phyloP scores from a whole-genome alignment of 2,797 vertebrate genomes.

The Phoeniculus purpureus region DNA sequence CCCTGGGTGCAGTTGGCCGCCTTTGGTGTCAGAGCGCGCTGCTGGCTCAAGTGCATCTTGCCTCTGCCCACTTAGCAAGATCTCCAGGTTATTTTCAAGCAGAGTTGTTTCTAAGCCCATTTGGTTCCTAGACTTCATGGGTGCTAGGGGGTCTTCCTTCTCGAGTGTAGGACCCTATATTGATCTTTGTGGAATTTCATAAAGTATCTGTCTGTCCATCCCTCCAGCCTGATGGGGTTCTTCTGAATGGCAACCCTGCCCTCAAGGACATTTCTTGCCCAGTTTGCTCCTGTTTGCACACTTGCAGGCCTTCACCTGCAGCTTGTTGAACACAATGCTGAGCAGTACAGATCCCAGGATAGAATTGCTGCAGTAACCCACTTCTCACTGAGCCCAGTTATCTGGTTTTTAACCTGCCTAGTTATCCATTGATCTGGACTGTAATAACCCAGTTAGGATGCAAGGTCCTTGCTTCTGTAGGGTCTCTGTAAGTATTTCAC shows the following conservation, averaged over 20 bases:
- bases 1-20: not conserved
- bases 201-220: too few species aligned
- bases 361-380: not conserved
- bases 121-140: not conserved
- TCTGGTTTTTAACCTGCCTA: not conserved
- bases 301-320: not conserved
- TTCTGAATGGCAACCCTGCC: not conserved
- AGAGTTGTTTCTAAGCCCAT: not conserved
- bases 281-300: not conserved
- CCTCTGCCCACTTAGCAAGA: too few species aligned
- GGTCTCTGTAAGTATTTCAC: not conserved
- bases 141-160: not conserved
- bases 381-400: not conserved
- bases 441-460: not conserved
- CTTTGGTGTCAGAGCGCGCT: not conserved
- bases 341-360: not conserved
- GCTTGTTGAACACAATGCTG: not conserved
- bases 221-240: too few species aligned
- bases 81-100: too few species aligned
- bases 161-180: not conserved
- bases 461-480: not conserved
- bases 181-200: not conserved
- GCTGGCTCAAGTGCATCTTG: too few species aligned
- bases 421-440: not conserved
- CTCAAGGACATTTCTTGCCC: not conserved